Conservation (phyloP, 2,888 invertebrate species). For the Lasiommata megera region DNA sequence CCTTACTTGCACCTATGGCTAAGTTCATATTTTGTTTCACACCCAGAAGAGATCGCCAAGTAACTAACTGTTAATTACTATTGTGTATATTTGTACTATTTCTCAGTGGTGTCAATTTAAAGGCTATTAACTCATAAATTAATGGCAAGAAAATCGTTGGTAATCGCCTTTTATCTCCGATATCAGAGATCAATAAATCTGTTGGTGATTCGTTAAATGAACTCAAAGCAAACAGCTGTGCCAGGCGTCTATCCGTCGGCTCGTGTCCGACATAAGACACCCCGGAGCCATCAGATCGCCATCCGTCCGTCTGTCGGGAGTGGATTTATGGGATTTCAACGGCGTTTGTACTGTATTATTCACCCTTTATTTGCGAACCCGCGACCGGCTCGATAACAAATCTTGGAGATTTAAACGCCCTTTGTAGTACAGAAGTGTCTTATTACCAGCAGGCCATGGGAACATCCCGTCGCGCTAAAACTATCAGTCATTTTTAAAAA, state of each 20-base stretch:
- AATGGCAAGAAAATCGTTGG: not conserved
- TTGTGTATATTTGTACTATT: no score
- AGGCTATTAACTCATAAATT: no score
- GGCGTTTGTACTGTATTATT: slow-evolving; percentile 64
- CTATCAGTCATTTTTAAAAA: not conserved
- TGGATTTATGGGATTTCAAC: slow-evolving; percentile 59
- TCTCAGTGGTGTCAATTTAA: no score
- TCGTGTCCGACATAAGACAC: slow-evolving; percentile 16
- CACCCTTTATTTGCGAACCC: slow-evolving; percentile 56
- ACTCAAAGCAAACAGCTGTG: not conserved
- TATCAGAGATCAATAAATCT: slow-evolving; percentile 1
- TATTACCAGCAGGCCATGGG: not conserved
- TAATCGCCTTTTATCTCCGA: not conserved
- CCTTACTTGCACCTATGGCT: no score
- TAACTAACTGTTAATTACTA: no score
- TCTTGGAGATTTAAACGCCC: slow-evolving; percentile 39
- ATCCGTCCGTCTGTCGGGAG: slow-evolving; percentile 49
- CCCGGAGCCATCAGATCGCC: slow-evolving; percentile 45
- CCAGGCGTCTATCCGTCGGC: slow-evolving; percentile 42
- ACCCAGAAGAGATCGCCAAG: no score
- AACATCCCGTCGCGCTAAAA: not conserved
- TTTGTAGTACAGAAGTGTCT: slow-evolving; percentile 3
- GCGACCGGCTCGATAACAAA: slow-evolving; percentile 45
- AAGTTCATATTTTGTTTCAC: no score
- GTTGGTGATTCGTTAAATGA: not conserved